Conservation (phyloP, 2,113 vertebrate species). For the Mesembrinibis cayennensis region DNA sequence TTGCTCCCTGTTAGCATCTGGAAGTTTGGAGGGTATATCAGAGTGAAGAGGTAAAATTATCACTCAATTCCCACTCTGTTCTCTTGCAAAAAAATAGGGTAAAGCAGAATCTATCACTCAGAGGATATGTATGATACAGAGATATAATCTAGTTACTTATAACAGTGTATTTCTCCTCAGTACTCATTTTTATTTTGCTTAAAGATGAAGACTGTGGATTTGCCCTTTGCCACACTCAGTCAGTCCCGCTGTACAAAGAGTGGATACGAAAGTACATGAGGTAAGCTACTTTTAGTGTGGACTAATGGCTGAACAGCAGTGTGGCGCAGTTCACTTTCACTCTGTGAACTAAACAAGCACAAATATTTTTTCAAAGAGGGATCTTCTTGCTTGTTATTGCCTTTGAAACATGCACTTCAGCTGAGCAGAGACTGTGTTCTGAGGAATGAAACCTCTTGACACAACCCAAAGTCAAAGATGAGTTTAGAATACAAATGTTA, state of each 20-base stretch:
- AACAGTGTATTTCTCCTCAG: neutral
- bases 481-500: neutral
- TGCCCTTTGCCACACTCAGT: neutral
- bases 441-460: neutral
- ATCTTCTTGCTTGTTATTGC: neutral
- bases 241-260: fast-evolving
- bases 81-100: neutral
- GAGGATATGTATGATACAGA: neutral
- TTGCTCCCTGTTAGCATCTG: neutral
- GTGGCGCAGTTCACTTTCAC: neutral
- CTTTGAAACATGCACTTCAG: neutral
- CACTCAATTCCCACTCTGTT: neutral
- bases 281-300: neutral
- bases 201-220: neutral
- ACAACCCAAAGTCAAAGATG: neutral
- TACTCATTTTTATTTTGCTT: neutral
- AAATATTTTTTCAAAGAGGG: neutral
- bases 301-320: neutral
- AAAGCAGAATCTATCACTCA: neutral
- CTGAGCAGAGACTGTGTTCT: neutral
- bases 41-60: neutral
- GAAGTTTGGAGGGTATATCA: neutral
- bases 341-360: neutral
- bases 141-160: neutral
- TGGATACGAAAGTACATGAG: neutral